A percentile compares a stretch with the other conserved stretches of the same genome.
phyloP scores from a whole-genome alignment of 2,888 invertebrate genomes.

The Drosophila kokeensis region DNA sequence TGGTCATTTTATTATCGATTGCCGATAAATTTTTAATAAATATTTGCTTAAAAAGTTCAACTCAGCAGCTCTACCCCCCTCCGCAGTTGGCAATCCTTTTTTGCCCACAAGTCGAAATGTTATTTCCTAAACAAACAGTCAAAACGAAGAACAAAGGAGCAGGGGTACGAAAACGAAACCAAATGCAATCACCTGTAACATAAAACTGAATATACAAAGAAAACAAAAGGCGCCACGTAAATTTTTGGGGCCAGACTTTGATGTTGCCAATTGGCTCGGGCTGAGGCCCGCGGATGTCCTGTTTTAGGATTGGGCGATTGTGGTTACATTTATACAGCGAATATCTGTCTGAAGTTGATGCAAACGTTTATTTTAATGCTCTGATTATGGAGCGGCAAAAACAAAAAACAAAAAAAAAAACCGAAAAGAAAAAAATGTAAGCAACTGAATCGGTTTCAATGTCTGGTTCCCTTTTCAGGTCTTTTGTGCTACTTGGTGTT shows the following conservation, averaged over 20 bases:
- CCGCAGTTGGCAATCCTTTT: constrained; percentile 22
- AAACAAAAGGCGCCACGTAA: constrained; percentile 58
- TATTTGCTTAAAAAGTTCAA: constrained; percentile 55
- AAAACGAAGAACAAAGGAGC: background rate
- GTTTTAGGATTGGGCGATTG: constrained; percentile 28
- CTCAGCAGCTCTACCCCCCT: background rate
- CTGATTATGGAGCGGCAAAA: constrained; percentile 60
- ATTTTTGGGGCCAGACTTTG: constrained; percentile 67
- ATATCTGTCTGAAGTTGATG: constrained; percentile 34
- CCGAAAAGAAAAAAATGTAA: constrained; percentile 45
- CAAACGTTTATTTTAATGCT: constrained; percentile 63
- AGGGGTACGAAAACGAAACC: constrained; percentile 20
- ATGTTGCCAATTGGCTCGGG: constrained; percentile 67
- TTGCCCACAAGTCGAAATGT: constrained; percentile 50
- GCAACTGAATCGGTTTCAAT: constrained; percentile 60
- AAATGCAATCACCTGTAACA: constrained; percentile 80
- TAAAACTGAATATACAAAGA: constrained; percentile 70
- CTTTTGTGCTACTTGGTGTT: constrained; percentile 40
- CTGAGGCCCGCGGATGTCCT: constrained; percentile 44
- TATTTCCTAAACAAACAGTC: constrained; percentile 70
- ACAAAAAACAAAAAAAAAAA: constrained; percentile 32
- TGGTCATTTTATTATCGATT: constrained; percentile 18
- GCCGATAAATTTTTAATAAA: constrained; percentile 50
- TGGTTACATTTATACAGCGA: constrained; percentile 23
- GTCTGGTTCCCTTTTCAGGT: constrained; percentile 41